Evolutionary conservation across 2,888 invertebrate species (phyloP), one percentile per base, ranked within the genome.

Genomic region (Clistopyga incitator): DNA sequence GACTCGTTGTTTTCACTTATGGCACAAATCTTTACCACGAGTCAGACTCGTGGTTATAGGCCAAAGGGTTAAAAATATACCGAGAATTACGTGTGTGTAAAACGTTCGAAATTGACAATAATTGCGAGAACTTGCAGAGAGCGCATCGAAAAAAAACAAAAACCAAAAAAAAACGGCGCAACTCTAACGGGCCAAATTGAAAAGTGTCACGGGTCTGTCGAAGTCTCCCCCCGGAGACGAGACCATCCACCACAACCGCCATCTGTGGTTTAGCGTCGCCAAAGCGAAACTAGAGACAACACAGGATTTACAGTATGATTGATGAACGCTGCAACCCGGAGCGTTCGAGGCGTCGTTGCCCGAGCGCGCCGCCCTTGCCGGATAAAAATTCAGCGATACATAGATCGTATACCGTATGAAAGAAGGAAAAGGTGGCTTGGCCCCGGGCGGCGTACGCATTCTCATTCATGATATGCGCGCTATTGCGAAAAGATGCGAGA

Each of bases 401-500:
- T 45, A 61, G 64, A 50, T 45, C 45, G 20, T 47, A 74, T 77
- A 65, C 59, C 23, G 64, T 79, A 78, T 70, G 75, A 52, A 82
- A 52, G 50, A 78, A 78, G 78, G 68, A 81, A 79, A 76, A 54
- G 68, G 61, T 72, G 59, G 74, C 42, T 38, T 72, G 52, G 77
- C 79, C 70, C 23, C 67, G 82, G 70, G 77, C 72, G 34, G 13
- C n/a, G n/a, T 50, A 34, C 79, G 72, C 77, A 85, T 86, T 86
- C 80, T 78, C 84, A 86, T 86, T 86, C 85, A 86, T 86, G 82
- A 84, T 86, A 86, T 86, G 84, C 85, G 82, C 77, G 75, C 77
- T 79, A 84, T 81, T 72, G 72, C 67, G 59, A 47, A 68, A 64
- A 75, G 71, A 71, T 77, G 80, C 72, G 81, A 78, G 81, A 78